Base-by-base conservation (phyloP, 2,113 vertebrate genomes). In the Anser cygnoides region DNA sequence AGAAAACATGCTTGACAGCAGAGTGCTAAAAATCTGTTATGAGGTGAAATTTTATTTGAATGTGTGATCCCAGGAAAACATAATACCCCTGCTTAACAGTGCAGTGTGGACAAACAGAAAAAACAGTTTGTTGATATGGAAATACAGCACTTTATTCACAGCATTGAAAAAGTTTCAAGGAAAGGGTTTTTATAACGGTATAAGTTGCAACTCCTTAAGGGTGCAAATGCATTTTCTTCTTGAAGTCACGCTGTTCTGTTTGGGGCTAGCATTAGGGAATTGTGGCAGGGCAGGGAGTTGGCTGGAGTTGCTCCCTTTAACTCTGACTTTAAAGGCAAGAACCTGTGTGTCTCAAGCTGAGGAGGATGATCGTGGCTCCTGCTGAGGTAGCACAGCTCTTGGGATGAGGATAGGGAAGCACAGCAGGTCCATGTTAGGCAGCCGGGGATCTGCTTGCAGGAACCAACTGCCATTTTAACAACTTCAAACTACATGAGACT, bases 391-490 rank as follows among this genome's bases (percentile, higher is more conserved):
- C 63, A 41, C 58, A 68, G 63, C 44, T 66, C 76, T 74, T 49
- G 6, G 19, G 37, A 25, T 3, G 33, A 79, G 49, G 66, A 31
- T 37, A 35, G 13, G 10, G 86, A 85, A 92, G 70, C 86, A 67
- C 76, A 96, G 84, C 84, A 93, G 77, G 94, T 81, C 16, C 72
- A 55, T 0, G 0, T 77, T 91, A 81, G 73, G 76, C 37, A 77
- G 9, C 49, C 63, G 43, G 86, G 68, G 46, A 31, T 71, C 65
- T 5, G 6, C 72, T n/a, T 71, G 37, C 33, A 90, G 80, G 89
- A 90, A 68, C 35, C 84, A 91, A 75, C 94, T 75, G 43, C 49
- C 65, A n/a, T 89, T 95, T 92, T 61, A 89, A 52, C 87, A 57
- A 26, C 89, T 84, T 78, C 18, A 92, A 92, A 81, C 58, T 75